These are phyloP conservation scores for Pelodiscus sinensis DNA, from an alignment of 2,113 vertebrate genomes.

Conservation along the genomic window DNA sequence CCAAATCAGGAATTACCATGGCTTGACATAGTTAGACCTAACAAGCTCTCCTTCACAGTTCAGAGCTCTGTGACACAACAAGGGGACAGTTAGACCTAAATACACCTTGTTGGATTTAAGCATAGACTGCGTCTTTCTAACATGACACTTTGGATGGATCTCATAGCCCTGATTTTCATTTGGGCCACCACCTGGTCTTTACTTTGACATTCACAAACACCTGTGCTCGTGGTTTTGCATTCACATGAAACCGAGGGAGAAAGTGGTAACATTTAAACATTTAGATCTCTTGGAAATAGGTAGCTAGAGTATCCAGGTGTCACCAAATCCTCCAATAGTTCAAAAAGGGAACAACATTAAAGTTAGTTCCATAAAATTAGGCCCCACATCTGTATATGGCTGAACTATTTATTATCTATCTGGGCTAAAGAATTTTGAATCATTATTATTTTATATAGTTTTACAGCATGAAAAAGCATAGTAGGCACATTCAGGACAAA, in stretches of 20 bases:
- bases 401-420: conserved; percentile 19
- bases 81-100: not conserved
- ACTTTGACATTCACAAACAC: not conserved
- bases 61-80: not conserved
- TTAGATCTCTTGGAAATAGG: not conserved
- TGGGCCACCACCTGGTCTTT: not conserved
- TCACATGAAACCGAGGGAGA: not conserved
- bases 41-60: not conserved
- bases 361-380: conserved; percentile 28
- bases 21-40: not conserved
- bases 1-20: not conserved
- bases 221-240: not conserved
- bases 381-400: not conserved
- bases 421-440: conserved; percentile 27
- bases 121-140: not conserved
- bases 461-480: conserved; percentile 33
- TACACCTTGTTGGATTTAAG: not conserved
- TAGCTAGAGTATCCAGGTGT: not conserved
- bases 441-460: conserved; percentile 31
- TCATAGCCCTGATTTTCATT: not conserved
- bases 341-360: not conserved
- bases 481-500: conserved; percentile 17
- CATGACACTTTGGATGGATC: not conserved
- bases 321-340: not conserved
- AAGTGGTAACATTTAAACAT: not conserved